Evolutionary conservation across 1,140 invertebrate genomes (phyloP), one percentile per base, ranked within the genome.

Genomic region (Pogonognathellus flavescens): DNA sequence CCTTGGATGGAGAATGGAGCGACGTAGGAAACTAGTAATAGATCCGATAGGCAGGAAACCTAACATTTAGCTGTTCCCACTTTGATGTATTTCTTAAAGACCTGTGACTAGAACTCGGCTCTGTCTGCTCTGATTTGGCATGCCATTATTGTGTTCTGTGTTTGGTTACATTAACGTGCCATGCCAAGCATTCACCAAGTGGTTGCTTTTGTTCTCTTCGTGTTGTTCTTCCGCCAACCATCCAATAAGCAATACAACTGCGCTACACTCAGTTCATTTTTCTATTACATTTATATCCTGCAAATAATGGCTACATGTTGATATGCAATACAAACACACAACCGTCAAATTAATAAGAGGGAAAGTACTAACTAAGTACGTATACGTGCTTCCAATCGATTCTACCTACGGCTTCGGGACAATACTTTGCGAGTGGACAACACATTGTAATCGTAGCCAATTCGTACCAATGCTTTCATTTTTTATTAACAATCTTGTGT

Each of bases 131-230:
- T 70, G 66, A 31, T 14, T 70, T 41, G 70, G 41, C 70, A 66
- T 66, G 62, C 25, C 25, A 20, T 25, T 20, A 20, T 66, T 66
- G 20, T 66, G 20, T 13, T 25, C 20, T 25, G 62, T 66, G 16
- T 11, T 55, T 62, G 59, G 14, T 4, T 13, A 20, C n/a, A n/a
- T 62, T 57, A 10, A 20, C 59, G 18, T 4, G 59, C 18, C 59
- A 62, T 55, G 25, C 62, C 13, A 66, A n/a, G 25, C 70, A 76
- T 76, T 76, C 70, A 76, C 70, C 70, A 76, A 76, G 70, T 76
- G 70, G 70, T 76, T 76, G 70, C 11, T 76, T 76, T 76, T 76
- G 9, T 13, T 14, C 31, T 20, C 22, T 5, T 66, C 6, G 6
- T 20, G 22, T 25, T 20, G n/a, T 0, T 41, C 31, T 41, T 41